Percentiles rank a stretch among this genome's conserved stretches.
These are phyloP conservation scores for Drosophila pachea DNA, from an alignment of 1,140 invertebrate species.

Conservation along the genomic window DNA sequence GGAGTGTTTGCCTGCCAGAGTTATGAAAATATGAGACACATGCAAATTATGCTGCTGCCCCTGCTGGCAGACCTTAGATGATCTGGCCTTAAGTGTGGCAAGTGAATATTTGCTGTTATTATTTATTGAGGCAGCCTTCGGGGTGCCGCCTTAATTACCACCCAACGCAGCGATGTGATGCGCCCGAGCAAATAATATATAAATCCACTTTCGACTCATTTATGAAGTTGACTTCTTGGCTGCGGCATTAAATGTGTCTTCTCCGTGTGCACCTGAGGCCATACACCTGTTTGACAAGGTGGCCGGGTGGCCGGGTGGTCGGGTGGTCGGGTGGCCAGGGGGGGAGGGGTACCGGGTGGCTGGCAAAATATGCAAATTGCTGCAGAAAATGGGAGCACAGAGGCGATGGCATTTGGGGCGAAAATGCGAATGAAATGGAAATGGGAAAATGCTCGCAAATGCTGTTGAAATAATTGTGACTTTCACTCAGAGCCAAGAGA, in stretches of 20 bases:
- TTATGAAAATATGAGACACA: constrained; percentile 62
- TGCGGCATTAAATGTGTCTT: constrained; percentile 11
- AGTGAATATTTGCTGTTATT: background rate
- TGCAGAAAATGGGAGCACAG: constrained; percentile 8
- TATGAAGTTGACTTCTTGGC: constrained; percentile 44
- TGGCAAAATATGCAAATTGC: constrained; percentile 57
- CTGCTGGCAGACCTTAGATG: background rate
- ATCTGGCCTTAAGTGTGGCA: background rate
- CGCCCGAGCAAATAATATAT: background rate
- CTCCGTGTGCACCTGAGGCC: constrained; percentile 32
- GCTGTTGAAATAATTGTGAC: constrained; percentile 23
- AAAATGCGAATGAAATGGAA: constrained; percentile 10
- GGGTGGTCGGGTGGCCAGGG: too few relatives aligned
- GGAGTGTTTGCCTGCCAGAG: constrained; percentile 16
- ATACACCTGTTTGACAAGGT: constrained; percentile 18
- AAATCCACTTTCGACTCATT: constrained; percentile 16
- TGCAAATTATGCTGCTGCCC: constrained; percentile 51
- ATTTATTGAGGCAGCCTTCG: background rate
- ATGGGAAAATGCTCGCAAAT: constrained; percentile 15
- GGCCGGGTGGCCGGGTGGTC: background rate
- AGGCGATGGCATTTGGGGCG: background rate
- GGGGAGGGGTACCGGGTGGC: too few relatives aligned
- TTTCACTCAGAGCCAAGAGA: constrained; percentile 18
- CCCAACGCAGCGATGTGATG: too few relatives aligned
- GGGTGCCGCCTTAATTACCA: background rate